phyloP scores from a whole-genome alignment of 2,797 vertebrate genomes.

The Muraenolepis orangiensis region DNA sequence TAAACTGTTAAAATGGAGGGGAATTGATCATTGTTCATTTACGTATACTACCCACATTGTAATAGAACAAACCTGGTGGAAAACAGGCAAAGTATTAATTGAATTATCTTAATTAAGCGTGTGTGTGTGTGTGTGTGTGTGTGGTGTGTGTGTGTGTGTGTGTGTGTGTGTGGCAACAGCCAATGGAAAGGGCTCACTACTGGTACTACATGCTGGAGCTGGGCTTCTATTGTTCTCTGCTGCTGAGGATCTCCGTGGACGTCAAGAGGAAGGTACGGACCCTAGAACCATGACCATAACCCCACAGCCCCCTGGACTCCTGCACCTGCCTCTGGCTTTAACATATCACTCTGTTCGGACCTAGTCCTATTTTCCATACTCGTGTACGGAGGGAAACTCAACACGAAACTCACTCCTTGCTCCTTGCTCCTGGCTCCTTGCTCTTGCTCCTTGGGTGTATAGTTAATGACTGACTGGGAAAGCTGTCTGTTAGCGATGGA shows the following conservation, averaged over 20 bases:
- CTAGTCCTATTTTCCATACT: neutral
- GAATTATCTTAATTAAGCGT: neutral
- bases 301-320: neutral
- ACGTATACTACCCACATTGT: too few relatives aligned
- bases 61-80: too few relatives aligned
- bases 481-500: neutral
- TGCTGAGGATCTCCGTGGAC: constrained; percentile 87
- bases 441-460: neutral
- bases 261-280: constrained; percentile 85
- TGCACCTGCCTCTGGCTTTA: too few relatives aligned
- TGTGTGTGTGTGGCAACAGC: constrained; percentile 59
- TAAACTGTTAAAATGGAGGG: too few relatives aligned
- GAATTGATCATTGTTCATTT: too few relatives aligned
- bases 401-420: neutral
- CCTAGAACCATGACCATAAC: neutral
- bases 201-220: constrained; percentile 92
- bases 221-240: constrained; percentile 87
- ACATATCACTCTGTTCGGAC: neutral
- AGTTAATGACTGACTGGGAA: neutral
- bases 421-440: neutral
- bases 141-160: neutral
- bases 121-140: neutral
- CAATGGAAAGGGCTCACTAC: constrained; percentile 76
- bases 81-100: too few relatives aligned
- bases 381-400: neutral